These are phyloP conservation scores for Rhinogobius similis DNA, from an alignment of 2,113 vertebrate species.

Conservation along the genomic window DNA sequence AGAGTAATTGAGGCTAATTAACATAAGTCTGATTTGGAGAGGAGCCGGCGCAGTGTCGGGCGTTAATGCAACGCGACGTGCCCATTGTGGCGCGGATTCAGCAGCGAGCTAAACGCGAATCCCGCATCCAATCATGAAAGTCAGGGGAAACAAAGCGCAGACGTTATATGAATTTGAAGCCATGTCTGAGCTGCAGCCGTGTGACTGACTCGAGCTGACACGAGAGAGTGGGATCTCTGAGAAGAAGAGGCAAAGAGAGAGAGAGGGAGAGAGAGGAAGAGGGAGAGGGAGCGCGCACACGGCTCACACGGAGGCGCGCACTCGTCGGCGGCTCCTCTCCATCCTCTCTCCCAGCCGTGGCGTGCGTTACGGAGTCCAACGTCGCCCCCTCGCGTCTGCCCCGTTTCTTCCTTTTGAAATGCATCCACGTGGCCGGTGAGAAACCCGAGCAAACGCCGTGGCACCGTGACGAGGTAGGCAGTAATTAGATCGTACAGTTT, in stretches of 20 bases:
- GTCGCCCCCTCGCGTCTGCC: constrained; percentile 71
- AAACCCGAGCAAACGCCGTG: neutral
- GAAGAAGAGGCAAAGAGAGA: neutral
- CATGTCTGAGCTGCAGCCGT: constrained; percentile 69
- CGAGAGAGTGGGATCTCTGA: constrained; percentile 43
- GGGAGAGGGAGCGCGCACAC: constrained; percentile 10
- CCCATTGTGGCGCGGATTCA: constrained; percentile 67
- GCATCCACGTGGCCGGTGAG: neutral
- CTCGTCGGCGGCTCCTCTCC: neutral
- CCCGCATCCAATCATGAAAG: constrained; percentile 63
- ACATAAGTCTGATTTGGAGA: constrained; percentile 58
- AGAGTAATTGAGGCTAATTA: constrained; percentile 63
- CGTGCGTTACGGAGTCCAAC: constrained; percentile 61
- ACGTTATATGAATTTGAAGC: constrained; percentile 67
- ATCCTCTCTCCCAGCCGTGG: constrained; percentile 13
- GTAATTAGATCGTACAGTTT: neutral
- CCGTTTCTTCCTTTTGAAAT: constrained; percentile 6
- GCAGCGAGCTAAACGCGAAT: constrained; percentile 54
- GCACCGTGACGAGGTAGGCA: neutral
- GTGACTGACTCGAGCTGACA: constrained; percentile 75
- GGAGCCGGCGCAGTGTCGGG: constrained; percentile 42
- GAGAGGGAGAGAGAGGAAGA: constrained; percentile 6
- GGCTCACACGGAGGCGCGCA: neutral
- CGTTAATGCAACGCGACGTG: constrained; percentile 65
- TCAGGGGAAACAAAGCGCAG: constrained; percentile 69